Evolutionary conservation across 2,113 vertebrate species (phyloP).

Genomic region (Phalacrocorax aristotelis): DNA sequence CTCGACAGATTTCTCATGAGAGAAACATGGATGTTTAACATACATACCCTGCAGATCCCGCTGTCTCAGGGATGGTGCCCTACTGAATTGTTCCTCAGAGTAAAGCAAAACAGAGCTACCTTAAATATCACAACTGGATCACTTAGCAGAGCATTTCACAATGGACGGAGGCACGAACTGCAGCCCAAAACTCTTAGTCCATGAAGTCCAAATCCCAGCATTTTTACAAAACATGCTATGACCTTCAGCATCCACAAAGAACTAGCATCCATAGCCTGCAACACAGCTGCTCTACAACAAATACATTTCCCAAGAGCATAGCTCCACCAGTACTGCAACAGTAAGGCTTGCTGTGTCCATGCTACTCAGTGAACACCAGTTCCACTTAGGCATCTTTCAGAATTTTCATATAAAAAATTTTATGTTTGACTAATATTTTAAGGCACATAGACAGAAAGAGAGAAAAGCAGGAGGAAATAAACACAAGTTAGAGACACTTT

Average conservation of each 20-base stretch:
- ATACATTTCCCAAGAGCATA: background rate
- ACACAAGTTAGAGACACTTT: background rate
- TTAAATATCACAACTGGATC: accelerated
- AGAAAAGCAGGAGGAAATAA: background rate
- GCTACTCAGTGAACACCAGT: background rate
- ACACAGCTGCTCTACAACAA: background rate
- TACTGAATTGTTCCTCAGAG: background rate
- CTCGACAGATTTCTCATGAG: accelerated
- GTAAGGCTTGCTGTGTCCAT: background rate
- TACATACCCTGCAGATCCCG: background rate
- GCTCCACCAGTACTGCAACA: no score
- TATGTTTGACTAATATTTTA: background rate
- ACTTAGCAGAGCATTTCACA: background rate
- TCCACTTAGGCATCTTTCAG: background rate
- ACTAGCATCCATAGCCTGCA: background rate
- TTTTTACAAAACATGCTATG: background rate
- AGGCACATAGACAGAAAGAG: background rate
- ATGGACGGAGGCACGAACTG: background rate
- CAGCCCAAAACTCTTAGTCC: background rate
- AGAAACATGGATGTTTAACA: background rate
- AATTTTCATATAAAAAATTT: background rate
- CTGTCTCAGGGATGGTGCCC: background rate
- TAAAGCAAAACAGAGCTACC: background rate
- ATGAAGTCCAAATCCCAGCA: background rate
- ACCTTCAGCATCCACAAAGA: background rate